phyloP scores from a whole-genome alignment of 35 echinoderm and acorn worm genomes.

The Stichopus chloronotus region DNA sequence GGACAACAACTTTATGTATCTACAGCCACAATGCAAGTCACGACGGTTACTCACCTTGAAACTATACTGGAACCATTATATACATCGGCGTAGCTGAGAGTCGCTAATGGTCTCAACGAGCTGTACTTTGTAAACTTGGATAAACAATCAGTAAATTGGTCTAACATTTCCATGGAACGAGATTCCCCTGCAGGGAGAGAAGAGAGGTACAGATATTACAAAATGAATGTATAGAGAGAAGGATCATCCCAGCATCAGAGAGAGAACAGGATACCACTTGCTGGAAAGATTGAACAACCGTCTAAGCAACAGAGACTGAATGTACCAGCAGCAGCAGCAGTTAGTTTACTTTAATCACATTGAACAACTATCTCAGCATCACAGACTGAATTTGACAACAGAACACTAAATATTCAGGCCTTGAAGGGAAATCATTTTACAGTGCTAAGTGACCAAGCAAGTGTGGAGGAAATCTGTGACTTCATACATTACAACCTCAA shows the following conservation, averaged over 20 bases:
- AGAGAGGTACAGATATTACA: not conserved
- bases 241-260: not conserved
- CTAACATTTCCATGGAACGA: constrained; percentile 80
- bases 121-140: constrained; percentile 97
- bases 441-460: too few relatives aligned
- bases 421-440: too few relatives aligned
- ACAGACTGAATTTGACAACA: too few relatives aligned
- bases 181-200: constrained; percentile 74
- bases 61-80: constrained; percentile 99
- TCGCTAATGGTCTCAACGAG: constrained; percentile 88
- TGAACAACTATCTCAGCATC: too few relatives aligned
- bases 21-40: too few relatives aligned
- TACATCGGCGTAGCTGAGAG: constrained; percentile 95
- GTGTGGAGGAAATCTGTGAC: too few relatives aligned
- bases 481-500: too few relatives aligned
- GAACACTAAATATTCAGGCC: too few relatives aligned
- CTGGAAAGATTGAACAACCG: not conserved
- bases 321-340: too few relatives aligned
- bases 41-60: constrained; percentile 77
- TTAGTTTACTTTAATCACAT: too few relatives aligned
- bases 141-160: constrained; percentile 87
- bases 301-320: too few relatives aligned
- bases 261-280: not conserved
- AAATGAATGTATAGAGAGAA: not conserved
- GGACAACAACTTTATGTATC: too few relatives aligned